phyloP scores from a whole-genome alignment of 2,888 invertebrate genomes.

The Drosophila paramelanica region DNA sequence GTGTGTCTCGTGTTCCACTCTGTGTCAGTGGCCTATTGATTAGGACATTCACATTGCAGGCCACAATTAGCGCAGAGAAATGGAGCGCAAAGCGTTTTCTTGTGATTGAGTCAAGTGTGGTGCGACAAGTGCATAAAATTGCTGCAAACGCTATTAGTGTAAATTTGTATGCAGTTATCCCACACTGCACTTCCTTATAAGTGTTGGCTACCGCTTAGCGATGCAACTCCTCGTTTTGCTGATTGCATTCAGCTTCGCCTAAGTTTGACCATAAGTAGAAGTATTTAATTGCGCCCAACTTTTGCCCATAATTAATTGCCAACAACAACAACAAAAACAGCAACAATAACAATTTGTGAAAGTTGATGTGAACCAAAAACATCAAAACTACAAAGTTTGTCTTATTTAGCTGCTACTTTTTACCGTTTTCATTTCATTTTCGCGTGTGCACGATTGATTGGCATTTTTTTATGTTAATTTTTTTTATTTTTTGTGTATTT shows the following conservation, averaged over 20 bases:
- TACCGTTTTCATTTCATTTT: conserved; percentile 68
- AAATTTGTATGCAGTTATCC: conserved; percentile 12
- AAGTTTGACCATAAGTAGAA: conserved; percentile 55
- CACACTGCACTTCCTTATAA: conserved; percentile 48
- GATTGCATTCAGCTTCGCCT: conserved; percentile 7
- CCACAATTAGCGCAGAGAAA: conserved; percentile 52
- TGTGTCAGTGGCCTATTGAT: conserved; percentile 68
- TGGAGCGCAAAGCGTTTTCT: conserved; percentile 45
- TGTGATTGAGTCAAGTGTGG: conserved; percentile 13
- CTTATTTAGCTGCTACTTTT: conserved; percentile 52
- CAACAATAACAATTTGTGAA: conserved; percentile 61
- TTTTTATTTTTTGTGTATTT: conserved; percentile 5
- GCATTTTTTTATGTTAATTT: conserved; percentile 44
- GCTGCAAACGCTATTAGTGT: conserved; percentile 23
- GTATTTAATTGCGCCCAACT: conserved; percentile 57
- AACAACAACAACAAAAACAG: not conserved
- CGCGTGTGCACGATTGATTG: conserved; percentile 71
- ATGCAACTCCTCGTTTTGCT: conserved; percentile 6
- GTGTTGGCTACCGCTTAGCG: conserved; percentile 25
- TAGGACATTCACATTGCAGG: conserved; percentile 70
- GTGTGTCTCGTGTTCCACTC: conserved; percentile 4
- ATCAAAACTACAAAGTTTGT: conserved; percentile 51
- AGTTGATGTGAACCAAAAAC: conserved; percentile 68
- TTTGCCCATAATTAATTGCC: conserved; percentile 68
- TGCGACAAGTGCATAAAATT: conserved; percentile 17